Evolutionary conservation across 2,797 vertebrate species (phyloP).

Genomic region (Sylvilagus floridanus): DNA sequence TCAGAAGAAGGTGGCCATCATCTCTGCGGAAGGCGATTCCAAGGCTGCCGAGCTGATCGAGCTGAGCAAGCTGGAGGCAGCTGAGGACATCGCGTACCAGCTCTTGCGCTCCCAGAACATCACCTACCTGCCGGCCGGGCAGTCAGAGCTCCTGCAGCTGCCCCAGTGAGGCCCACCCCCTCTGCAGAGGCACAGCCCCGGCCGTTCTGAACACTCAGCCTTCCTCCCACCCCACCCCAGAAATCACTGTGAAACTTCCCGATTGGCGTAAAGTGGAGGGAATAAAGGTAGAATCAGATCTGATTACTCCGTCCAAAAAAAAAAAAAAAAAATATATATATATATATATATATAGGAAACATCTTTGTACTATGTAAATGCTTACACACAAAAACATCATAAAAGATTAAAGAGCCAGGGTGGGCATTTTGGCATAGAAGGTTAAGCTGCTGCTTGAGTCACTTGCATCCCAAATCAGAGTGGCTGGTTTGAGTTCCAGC

Average conservation of each 20-base stretch:
- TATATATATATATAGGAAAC: not conserved
- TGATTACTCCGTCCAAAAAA: conserved; percentile 36
- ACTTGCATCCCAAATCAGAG: too few species aligned
- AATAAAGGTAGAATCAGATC: conserved; percentile 82
- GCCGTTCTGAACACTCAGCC: not conserved
- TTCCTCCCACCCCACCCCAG: conserved; percentile 34
- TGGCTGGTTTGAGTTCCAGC: too few species aligned
- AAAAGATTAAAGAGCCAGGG: not conserved
- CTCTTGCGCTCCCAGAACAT: conserved; percentile 95
- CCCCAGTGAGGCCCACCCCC: conserved; percentile 91
- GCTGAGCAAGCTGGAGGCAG: conserved; percentile 97
- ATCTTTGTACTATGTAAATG: not conserved
- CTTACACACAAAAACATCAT: not conserved
- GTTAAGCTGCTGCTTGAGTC: too few species aligned
- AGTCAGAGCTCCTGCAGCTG: conserved; percentile 96
- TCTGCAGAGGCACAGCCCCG: not conserved
- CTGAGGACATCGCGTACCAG: conserved; percentile 97
- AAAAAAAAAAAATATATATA: not conserved
- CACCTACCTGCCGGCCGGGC: conserved; percentile 96
- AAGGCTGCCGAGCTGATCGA: conserved; percentile 98
- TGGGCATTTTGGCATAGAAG: too few species aligned
- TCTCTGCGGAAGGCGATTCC: conserved; percentile 97
- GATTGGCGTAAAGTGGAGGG: conserved; percentile 79
- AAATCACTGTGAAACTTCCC: conserved; percentile 52
- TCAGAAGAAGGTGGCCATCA: conserved; percentile 97